Percentiles rank a stretch among this genome's conserved stretches.
Conservation (phyloP, 2,113 vertebrate species). For the Butorides virescens region DNA sequence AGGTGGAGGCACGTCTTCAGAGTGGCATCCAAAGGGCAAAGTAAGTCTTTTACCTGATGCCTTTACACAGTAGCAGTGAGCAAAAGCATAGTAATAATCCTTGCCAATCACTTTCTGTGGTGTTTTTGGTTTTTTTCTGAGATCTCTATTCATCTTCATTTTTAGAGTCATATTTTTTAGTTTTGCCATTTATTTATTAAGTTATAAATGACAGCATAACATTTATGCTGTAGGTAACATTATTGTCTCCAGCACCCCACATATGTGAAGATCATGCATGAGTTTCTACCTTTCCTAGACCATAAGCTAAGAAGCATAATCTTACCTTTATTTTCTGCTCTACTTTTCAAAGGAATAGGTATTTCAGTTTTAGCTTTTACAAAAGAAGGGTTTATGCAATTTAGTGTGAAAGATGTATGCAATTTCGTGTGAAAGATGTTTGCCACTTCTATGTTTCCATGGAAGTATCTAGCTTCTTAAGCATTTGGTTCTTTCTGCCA, state of each 20-base stretch:
- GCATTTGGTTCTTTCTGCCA: not conserved
- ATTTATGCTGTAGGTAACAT: not conserved
- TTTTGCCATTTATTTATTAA: not conserved
- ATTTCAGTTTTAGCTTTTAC: not conserved
- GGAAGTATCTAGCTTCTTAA: not conserved
- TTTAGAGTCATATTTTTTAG: not conserved
- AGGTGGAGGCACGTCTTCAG: fast-evolving
- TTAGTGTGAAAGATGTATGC: not conserved
- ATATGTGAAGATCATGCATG: not conserved
- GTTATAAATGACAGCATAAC: not conserved
- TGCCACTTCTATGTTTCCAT: not conserved
- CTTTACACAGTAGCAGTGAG: not conserved
- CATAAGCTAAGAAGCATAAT: not conserved
- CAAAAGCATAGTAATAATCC: not conserved
- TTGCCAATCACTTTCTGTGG: not conserved
- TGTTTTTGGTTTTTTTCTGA: not conserved
- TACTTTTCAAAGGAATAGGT: not conserved
- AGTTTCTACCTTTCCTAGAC: not conserved
- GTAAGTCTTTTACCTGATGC: not conserved
- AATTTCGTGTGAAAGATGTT: not conserved
- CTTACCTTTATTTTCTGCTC: not conserved
- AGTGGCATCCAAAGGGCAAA: not conserved
- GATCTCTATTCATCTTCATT: not conserved
- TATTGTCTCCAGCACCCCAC: not conserved
- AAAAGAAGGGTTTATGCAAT: not conserved